Conservation (phyloP, 2,113 vertebrate species). For the Sylvietta virens region DNA sequence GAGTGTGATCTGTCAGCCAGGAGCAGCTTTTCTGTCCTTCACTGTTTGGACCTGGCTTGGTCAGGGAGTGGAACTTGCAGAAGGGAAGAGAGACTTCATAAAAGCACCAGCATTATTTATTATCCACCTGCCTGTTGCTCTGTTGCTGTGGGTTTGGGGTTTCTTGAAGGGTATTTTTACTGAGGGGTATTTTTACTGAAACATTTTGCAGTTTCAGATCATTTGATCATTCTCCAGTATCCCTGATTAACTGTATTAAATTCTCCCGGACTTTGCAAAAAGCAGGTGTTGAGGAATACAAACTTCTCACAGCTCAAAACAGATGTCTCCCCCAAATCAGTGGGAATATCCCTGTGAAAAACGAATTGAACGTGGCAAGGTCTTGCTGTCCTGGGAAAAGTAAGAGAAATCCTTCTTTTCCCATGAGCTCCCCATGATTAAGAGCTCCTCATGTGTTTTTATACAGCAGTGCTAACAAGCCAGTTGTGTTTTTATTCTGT, state of each 20-base stretch:
- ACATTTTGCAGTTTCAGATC: background rate
- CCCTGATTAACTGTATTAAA: background rate
- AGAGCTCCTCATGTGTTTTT: background rate
- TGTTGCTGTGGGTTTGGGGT: background rate
- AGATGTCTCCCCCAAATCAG: background rate
- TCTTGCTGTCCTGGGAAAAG: background rate
- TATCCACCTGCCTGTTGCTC: background rate
- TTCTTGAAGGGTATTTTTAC: background rate
- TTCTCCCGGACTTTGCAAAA: background rate
- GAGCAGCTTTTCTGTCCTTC: background rate
- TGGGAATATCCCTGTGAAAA: background rate
- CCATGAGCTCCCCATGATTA: background rate
- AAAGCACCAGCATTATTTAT: background rate
- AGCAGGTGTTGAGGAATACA: background rate
- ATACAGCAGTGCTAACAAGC: constrained; percentile 9
- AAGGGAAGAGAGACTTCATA: background rate
- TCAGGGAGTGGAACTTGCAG: background rate
- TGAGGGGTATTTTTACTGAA: background rate
- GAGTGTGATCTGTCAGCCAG: background rate
- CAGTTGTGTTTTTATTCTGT: constrained; percentile 30
- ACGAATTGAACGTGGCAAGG: background rate
- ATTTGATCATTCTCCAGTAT: background rate
- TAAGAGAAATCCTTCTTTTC: background rate
- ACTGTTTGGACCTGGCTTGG: background rate
- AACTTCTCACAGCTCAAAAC: background rate